These are phyloP conservation scores for Habroteleia sp. DNA, from an alignment of 2,888 invertebrate genomes.

Conservation along the genomic window DNA sequence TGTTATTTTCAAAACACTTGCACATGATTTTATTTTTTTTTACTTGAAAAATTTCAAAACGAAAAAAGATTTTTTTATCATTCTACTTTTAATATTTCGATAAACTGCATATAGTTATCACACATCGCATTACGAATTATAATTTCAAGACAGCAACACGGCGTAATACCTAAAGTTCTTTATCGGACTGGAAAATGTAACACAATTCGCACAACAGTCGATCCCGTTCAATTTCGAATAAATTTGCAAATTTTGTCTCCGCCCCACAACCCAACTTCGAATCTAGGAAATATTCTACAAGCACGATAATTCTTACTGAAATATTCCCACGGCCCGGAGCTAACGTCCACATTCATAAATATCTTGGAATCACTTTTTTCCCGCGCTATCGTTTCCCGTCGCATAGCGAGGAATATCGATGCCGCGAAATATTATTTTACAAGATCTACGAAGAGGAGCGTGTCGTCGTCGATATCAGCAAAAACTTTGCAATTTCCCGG, in stretches of 20 bases:
- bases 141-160: too few species aligned
- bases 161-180: too few species aligned
- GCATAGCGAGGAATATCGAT: conserved; percentile 52
- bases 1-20: too few species aligned
- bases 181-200: conserved; percentile 6
- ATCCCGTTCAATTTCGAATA: conserved; percentile 24
- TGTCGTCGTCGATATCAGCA: conserved; percentile 66
- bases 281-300: conserved; percentile 43
- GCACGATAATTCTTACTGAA: conserved; percentile 56
- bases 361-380: conserved; percentile 49
- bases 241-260: conserved; percentile 51
- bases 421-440: conserved; percentile 69
- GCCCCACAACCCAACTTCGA: conserved; percentile 1
- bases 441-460: conserved; percentile 60
- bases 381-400: conserved; percentile 31
- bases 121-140: too few species aligned
- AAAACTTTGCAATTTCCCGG: conserved; percentile 74
- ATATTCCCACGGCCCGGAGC: conserved; percentile 40
- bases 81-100: too few species aligned
- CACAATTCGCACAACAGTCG: conserved; percentile 7
- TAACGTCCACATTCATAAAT: conserved; percentile 64
- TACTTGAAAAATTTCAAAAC: too few species aligned
- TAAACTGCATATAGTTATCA: too few species aligned
- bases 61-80: too few species aligned
- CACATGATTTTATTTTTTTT: too few species aligned